These are phyloP conservation scores for Grammomys dolichurus DNA, from an alignment of 2,113 vertebrate species.

Conservation along the genomic window DNA sequence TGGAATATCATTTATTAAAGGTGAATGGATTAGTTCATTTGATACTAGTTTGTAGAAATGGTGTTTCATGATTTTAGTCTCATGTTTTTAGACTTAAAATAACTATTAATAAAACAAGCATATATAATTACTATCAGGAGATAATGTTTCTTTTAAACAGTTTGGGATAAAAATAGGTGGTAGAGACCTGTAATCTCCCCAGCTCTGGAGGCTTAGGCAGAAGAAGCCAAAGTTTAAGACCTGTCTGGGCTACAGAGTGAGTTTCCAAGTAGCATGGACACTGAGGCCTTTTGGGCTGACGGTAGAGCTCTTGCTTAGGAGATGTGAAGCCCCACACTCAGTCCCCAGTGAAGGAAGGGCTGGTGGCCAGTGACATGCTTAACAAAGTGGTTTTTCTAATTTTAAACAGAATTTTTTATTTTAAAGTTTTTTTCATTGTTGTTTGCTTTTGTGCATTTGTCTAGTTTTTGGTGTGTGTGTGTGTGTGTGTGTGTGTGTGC, in stretches of 20 bases:
- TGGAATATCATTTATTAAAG: background rate
- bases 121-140: slow-evolving; percentile 13
- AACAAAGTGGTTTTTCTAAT: slow-evolving; percentile 6
- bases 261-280: background rate
- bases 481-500: background rate
- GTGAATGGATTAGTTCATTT: slow-evolving; percentile 28
- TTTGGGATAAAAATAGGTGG: background rate
- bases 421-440: slow-evolving; percentile 32
- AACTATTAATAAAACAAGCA: slow-evolving; percentile 7
- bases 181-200: background rate
- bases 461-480: background rate
- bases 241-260: background rate
- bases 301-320: background rate
- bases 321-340: background rate
- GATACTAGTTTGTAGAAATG: background rate
- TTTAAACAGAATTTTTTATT: background rate
- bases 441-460: slow-evolving; percentile 3
- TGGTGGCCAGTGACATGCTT: background rate
- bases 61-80: background rate
- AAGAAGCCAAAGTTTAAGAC: background rate
- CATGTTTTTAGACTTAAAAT: background rate
- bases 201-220: background rate
- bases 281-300: background rate
- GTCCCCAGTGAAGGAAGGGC: background rate
- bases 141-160: background rate